A percentile compares a stretch with the other conserved stretches of the same genome.
These are phyloP conservation scores for Lepus timidus DNA, from an alignment of 2,113 vertebrate genomes.

Conservation along the genomic window DNA sequence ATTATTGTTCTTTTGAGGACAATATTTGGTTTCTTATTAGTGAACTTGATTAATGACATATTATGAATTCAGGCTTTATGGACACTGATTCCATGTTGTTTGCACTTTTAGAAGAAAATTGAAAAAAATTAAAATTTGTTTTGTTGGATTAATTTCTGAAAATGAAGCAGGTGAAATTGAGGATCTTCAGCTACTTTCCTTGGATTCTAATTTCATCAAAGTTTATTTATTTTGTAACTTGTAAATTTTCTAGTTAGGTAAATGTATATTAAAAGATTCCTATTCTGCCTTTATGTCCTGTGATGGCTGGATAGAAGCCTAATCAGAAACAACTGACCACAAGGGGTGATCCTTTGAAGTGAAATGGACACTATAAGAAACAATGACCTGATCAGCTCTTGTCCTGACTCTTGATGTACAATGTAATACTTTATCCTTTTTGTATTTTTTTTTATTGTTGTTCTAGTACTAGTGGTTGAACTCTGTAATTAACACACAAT, in stretches of 20 bases:
- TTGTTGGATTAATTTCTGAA: constrained; percentile 1
- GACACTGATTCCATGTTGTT: not conserved
- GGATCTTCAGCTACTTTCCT: not conserved
- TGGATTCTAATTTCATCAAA: not conserved
- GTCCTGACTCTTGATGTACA: no score
- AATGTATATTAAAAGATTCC: not conserved
- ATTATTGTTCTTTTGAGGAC: not conserved
- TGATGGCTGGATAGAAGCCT: not conserved
- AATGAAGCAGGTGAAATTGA: constrained; percentile 18
- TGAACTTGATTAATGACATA: not conserved
- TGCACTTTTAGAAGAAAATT: constrained; percentile 10
- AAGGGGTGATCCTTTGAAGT: not conserved
- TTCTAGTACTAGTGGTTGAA: no score
- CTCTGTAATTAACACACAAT: no score
- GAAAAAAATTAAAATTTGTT: not conserved
- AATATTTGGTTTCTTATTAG: not conserved
- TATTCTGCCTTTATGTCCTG: not conserved
- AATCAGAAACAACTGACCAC: not conserved
- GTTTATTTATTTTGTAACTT: not conserved
- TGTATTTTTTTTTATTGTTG: no score
- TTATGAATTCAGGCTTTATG: not conserved
- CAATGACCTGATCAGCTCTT: no score
- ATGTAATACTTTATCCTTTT: no score
- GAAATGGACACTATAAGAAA: no score
- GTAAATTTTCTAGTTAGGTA: not conserved